These are phyloP conservation scores for Glaucidium brasilianum DNA, from an alignment of 2,113 vertebrate genomes.

Conservation along the genomic window DNA sequence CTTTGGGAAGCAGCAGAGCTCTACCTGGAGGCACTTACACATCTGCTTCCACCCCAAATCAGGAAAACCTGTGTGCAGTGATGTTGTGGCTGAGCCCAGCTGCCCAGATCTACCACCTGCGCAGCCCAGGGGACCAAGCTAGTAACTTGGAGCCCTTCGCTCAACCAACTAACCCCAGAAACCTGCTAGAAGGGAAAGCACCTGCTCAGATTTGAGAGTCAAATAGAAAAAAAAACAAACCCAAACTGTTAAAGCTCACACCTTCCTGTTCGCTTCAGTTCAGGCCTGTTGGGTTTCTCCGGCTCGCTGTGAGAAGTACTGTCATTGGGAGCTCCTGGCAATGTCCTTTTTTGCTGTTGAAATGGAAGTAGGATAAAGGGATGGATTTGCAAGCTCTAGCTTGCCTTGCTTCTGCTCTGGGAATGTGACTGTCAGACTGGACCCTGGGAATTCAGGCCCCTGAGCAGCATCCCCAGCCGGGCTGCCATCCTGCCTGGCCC, in stretches of 20 bases:
- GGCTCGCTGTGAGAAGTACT: conserved; percentile 76
- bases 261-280: conserved; percentile 92
- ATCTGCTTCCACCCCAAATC: accelerated
- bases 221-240: neutral
- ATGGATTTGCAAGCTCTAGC: accelerated
- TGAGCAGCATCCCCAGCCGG: neutral
- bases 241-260: conserved; percentile 47
- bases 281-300: conserved; percentile 86
- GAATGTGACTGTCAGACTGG: neutral
- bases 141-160: accelerated
- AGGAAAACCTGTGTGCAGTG: accelerated
- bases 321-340: conserved; percentile 78
- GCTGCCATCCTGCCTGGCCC: accelerated
- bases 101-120: neutral
- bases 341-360: conserved; percentile 89
- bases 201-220: neutral
- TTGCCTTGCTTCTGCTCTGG: neutral
- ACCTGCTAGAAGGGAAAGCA: neutral
- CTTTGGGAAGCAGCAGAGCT: neutral
- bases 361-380: neutral
- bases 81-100: neutral
- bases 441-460: too few relatives aligned
- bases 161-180: neutral
- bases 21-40: neutral
- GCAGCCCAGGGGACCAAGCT: neutral